Evolutionary conservation across 1,140 invertebrate genomes (phyloP).

Genomic region (Aphidius ervi): DNA sequence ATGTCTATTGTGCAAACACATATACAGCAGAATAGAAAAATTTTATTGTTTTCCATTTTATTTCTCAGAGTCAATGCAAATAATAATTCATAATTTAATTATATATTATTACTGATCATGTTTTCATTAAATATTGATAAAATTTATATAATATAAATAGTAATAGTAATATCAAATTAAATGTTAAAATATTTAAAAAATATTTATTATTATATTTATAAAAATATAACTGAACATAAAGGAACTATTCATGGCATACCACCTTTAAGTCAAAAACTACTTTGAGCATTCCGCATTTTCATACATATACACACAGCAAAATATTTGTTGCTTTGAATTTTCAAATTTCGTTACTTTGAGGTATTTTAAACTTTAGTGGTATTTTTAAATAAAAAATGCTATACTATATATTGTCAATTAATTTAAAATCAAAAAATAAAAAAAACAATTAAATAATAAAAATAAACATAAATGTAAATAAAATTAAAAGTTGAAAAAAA

Average conservation of each 20-base stretch:
- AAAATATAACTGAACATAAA: too few species aligned
- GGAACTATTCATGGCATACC: too few species aligned
- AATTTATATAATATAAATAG: not conserved
- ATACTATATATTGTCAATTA: not conserved
- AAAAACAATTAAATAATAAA: not conserved
- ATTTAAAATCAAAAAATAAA: too few species aligned
- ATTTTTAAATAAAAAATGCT: not conserved
- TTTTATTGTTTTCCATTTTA: not conserved
- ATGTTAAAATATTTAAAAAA: too few species aligned
- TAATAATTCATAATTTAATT: too few species aligned
- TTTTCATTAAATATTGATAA: not conserved
- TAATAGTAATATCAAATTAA: too few species aligned
- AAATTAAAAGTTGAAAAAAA: conserved; percentile 1
- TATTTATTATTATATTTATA: too few species aligned
- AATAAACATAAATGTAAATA: not conserved
- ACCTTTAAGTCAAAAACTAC: too few species aligned
- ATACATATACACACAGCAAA: not conserved
- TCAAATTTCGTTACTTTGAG: not conserved
- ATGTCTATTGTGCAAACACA: not conserved
- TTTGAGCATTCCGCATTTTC: too few species aligned
- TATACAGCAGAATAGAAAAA: not conserved
- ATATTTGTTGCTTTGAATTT: not conserved
- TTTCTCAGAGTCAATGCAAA: too few species aligned
- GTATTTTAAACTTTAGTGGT: not conserved
- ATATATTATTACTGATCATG: too few species aligned